Evolutionary conservation across 2,888 invertebrate genomes (phyloP).

Genomic region (Calameuta idolon): DNA sequence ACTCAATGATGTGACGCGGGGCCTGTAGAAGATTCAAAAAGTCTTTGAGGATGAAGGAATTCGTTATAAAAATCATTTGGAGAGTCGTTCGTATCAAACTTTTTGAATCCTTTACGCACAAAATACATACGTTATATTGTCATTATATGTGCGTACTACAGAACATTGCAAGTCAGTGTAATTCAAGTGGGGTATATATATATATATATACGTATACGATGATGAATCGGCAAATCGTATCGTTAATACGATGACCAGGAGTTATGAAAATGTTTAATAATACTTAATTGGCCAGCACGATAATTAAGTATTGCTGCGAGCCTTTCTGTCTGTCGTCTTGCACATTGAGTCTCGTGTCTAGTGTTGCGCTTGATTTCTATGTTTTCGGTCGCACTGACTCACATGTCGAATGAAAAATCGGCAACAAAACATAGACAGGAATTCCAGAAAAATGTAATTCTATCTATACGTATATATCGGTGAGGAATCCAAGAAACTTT

Average conservation of each 20-base stretch:
- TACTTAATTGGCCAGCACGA: not conserved
- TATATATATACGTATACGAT: conserved; percentile 8
- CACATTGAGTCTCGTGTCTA: conserved; percentile 61
- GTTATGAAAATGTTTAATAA: not conserved
- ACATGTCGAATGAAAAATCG: conserved; percentile 4
- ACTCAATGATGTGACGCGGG: not conserved
- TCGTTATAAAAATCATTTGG: not conserved
- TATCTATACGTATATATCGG: not conserved
- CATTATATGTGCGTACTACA: not conserved
- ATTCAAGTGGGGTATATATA: not conserved
- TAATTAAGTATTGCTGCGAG: conserved; percentile 35
- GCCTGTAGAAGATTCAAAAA: not conserved
- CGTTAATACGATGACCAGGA: not conserved
- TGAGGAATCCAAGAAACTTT: not conserved
- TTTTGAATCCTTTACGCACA: not conserved
- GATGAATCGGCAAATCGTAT: not conserved
- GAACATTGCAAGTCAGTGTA: not conserved
- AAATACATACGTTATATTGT: not conserved
- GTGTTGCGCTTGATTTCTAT: conserved; percentile 57
- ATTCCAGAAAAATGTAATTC: not conserved
- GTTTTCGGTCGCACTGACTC: conserved; percentile 46
- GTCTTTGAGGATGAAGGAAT: not conserved
- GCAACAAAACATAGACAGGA: not conserved
- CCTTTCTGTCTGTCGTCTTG: conserved; percentile 59
- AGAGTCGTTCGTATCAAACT: not conserved